Conservation (phyloP, 1,140 invertebrate species). For the Zaprionus ornatus region DNA sequence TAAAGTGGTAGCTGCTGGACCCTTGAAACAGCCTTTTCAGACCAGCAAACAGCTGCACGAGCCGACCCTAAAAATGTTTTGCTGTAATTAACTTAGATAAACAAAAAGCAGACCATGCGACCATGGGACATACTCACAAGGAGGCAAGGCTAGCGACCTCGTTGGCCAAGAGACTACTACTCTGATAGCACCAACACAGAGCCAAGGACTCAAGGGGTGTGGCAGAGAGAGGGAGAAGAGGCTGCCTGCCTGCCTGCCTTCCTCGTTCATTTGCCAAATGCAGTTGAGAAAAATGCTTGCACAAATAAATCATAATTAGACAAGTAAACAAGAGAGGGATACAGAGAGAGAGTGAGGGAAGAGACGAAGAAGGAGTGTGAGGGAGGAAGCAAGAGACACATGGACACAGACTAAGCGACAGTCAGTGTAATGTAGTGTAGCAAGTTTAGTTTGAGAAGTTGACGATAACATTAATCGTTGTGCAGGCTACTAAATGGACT, state of each 20-base stretch:
- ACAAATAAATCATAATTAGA: constrained; percentile 79
- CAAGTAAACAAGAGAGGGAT: constrained; percentile 57
- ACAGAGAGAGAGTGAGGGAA: neutral
- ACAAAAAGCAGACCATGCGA: constrained; percentile 48
- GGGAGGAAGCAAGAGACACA: neutral
- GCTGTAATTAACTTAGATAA: constrained; percentile 82
- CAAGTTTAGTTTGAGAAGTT: neutral
- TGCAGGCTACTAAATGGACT: neutral
- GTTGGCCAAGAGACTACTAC: constrained; percentile 10
- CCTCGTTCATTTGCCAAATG: constrained; percentile 33
- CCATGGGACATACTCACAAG: constrained; percentile 39
- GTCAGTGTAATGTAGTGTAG: neutral
- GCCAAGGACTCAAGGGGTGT: neutral
- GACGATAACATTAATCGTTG: constrained; percentile 50
- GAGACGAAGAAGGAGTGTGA: constrained; percentile 23
- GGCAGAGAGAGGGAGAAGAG: neutral
- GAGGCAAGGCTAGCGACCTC: constrained; percentile 8
- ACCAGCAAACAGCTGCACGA: constrained; percentile 25
- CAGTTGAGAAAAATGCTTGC: constrained; percentile 65
- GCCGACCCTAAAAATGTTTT: constrained; percentile 76
- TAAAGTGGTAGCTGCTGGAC: constrained; percentile 42
- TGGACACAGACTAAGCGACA: neutral
- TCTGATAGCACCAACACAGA: constrained; percentile 18
- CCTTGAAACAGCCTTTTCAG: constrained; percentile 25
- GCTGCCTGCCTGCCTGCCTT: constrained; percentile 3